Conservation (phyloP, 1,140 invertebrate species). For the Scylla paramamosain region DNA sequence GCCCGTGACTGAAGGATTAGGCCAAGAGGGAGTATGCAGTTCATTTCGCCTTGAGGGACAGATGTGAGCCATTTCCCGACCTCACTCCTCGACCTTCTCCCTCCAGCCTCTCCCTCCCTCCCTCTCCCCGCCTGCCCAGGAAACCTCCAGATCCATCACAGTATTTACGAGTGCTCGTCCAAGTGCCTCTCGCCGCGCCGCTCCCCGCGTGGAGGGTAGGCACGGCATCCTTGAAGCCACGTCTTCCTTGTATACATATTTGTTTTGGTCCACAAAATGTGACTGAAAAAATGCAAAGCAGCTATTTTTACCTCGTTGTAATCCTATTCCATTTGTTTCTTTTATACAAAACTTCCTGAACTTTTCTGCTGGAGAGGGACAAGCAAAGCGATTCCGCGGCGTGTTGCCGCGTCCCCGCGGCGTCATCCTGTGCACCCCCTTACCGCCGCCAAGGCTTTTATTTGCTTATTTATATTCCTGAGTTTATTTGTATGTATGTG, state of each 20-base stretch:
- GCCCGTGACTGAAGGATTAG: constrained; percentile 11
- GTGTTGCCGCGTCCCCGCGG: not conserved
- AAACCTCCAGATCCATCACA: constrained; percentile 23
- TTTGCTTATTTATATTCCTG: too few relatives aligned
- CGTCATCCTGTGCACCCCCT: not conserved
- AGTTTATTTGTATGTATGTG: too few relatives aligned
- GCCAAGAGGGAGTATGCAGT: not conserved
- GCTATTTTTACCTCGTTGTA: not conserved
- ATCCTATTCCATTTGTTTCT: not conserved
- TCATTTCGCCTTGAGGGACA: constrained; percentile 23
- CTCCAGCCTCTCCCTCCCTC: constrained; percentile 12
- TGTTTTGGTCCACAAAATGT: not conserved
- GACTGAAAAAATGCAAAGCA: not conserved
- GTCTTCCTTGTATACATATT: constrained; percentile 2
- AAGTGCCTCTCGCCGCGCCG: not conserved
- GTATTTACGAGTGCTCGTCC: constrained; percentile 1
- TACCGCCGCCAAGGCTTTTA: not conserved
- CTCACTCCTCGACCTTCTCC: constrained; percentile 26
- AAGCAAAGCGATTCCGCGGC: not conserved
- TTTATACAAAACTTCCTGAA: not conserved
- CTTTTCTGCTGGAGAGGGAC: not conserved
- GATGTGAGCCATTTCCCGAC: constrained; percentile 4
- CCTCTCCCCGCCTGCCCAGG: not conserved
- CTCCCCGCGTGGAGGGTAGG: not conserved
- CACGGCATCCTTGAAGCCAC: not conserved